Conservation (phyloP, 2,888 invertebrate genomes). For the Tenthredo notha region DNA sequence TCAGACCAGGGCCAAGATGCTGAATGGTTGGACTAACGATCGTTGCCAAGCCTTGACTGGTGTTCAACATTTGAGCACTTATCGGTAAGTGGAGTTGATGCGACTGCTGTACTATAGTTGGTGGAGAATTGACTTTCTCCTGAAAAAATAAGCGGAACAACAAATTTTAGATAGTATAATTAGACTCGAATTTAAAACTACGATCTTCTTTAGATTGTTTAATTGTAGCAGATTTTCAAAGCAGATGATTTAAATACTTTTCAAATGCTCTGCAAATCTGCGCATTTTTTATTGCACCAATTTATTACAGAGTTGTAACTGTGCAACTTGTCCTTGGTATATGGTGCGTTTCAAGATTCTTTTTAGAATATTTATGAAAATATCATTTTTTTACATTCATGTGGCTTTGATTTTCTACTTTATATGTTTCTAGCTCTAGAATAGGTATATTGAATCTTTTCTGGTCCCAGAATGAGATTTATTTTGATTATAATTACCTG, state of each 20-base stretch:
- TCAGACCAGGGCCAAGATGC: conserved; percentile 73
- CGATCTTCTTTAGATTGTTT: conserved; percentile 35
- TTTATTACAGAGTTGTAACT: conserved; percentile 55
- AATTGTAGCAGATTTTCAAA: conserved; percentile 56
- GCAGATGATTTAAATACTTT: conserved; percentile 32
- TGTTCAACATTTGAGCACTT: conserved; percentile 75
- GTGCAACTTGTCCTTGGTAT: conserved; percentile 54
- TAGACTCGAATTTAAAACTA: background rate
- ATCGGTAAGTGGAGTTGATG: conserved; percentile 76
- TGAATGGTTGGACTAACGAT: conserved; percentile 75
- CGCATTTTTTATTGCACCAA: conserved; percentile 58
- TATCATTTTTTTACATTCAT: background rate
- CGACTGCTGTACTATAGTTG: conserved; percentile 69
- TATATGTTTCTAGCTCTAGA: background rate
- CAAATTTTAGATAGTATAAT: background rate
- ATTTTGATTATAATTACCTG: conserved; percentile 68
- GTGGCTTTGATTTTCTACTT: background rate
- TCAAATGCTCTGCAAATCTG: conserved; percentile 55
- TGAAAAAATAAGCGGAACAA: conserved; percentile 50
- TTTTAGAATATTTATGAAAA: too few relatives aligned
- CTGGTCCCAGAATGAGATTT: background rate
- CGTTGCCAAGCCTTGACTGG: conserved; percentile 74
- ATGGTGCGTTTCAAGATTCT: conserved; percentile 29
- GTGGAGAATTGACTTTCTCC: conserved; percentile 72
- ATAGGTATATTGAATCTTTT: background rate